Conservation (phyloP, 2,113 vertebrate species). For the Falcunculus frontatus region DNA sequence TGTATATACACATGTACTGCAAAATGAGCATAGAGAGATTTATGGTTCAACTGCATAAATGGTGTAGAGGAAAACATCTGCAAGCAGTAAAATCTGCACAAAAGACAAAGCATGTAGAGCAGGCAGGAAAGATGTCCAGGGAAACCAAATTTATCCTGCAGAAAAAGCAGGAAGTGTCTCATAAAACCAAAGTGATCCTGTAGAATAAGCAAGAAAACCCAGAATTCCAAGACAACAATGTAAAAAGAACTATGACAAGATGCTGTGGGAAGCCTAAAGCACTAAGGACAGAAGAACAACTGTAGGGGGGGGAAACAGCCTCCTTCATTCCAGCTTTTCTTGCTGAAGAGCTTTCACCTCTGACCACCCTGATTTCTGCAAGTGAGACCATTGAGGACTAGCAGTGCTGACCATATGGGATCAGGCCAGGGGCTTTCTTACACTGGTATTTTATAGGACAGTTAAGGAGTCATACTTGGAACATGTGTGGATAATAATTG, state of each 20-base stretch:
- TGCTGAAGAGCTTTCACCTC: not conserved
- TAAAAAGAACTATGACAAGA: not conserved
- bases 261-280: not conserved
- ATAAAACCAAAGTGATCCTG: not conserved
- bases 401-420: no score
- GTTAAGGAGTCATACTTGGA: not conserved
- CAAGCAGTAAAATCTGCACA: not conserved
- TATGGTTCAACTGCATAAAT: not conserved
- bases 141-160: not conserved
- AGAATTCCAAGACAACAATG: not conserved
- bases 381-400: no score
- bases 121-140: not conserved
- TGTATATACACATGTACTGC: not conserved
- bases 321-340: not conserved
- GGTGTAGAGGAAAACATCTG: not conserved
- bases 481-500: not conserved
- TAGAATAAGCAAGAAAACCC: not conserved
- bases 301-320: accelerated
- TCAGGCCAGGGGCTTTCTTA: not conserved
- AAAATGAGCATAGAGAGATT: not conserved
- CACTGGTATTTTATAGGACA: not conserved
- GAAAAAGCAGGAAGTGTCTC: not conserved
- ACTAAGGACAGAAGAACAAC: not conserved
- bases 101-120: not conserved
- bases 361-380: not conserved